Percentiles rank a stretch among this genome's conserved stretches.
Evolutionary conservation across 2,797 vertebrate species (phyloP).

Genomic region (Argyrosomus regius): DNA sequence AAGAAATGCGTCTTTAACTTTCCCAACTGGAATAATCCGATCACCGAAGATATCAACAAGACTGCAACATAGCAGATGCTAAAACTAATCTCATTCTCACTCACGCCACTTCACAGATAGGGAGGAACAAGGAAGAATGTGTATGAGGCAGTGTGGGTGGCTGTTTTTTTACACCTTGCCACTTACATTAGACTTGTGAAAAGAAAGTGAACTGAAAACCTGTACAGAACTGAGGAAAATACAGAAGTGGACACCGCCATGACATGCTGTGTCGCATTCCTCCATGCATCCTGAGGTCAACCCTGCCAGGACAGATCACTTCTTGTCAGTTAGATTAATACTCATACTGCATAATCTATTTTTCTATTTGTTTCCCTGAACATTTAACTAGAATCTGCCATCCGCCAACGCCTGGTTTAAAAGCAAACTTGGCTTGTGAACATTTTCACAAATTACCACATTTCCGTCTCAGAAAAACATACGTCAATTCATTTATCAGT

Average conservation of each 20-base stretch:
- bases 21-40: conserved; percentile 40
- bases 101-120: conserved; percentile 23
- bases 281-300: conserved; percentile 61
- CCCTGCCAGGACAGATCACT: conserved; percentile 62
- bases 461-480: background rate
- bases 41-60: conserved; percentile 28
- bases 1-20: conserved; percentile 46
- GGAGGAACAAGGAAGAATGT: conserved; percentile 23
- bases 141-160: conserved; percentile 44
- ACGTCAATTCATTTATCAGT: background rate
- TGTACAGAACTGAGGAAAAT: conserved; percentile 3
- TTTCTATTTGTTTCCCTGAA: background rate
- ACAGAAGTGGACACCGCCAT: conserved; percentile 35
- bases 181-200: conserved; percentile 45
- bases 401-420: background rate
- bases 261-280: conserved; percentile 56
- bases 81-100: conserved; percentile 39
- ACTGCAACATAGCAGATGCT: conserved; percentile 32
- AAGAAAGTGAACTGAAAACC: conserved; percentile 21
- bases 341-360: background rate
- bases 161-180: conserved; percentile 54
- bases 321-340: conserved; percentile 24
- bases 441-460: background rate
- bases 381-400: background rate
- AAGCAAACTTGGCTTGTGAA: background rate